These are phyloP conservation scores for Phenganax marumi DNA, from an alignment of 92 coral and sea anemone species.

Conservation along the genomic window DNA sequence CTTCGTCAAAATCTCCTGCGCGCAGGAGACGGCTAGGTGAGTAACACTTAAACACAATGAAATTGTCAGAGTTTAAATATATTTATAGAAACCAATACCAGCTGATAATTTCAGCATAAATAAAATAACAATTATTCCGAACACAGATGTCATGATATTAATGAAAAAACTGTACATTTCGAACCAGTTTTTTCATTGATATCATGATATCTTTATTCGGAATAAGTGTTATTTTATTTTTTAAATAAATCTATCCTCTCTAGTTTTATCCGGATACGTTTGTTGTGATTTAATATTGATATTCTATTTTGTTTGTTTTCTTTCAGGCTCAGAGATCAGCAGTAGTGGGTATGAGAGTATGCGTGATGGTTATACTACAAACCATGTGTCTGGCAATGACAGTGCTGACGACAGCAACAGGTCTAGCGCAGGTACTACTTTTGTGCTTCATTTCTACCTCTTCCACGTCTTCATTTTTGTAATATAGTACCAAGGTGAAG, in stretches of 20 bases:
- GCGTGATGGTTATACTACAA: constrained; percentile 71
- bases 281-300: too few species aligned
- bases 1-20: constrained; percentile 43
- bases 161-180: too few species aligned
- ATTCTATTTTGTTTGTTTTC: background rate
- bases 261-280: too few species aligned
- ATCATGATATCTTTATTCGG: too few species aligned
- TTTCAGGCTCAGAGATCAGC: constrained; percentile 84
- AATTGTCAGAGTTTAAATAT: background rate
- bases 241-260: background rate
- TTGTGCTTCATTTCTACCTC: background rate
- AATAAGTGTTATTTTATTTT: too few species aligned
- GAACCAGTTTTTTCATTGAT: too few species aligned
- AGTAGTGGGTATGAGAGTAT: constrained; percentile 99
- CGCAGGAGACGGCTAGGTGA: constrained; percentile 67
- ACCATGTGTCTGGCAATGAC: constrained; percentile 83
- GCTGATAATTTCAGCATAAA: too few species aligned
- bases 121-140: too few species aligned
- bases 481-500: too few species aligned
- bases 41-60: constrained; percentile 63
- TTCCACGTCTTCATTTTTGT: background rate
- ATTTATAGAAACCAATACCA: background rate
- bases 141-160: too few species aligned
- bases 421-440: constrained; percentile 7
- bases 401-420: constrained; percentile 83